Base-by-base conservation (phyloP, 2,888 invertebrate genomes). In the Argyra leucocephala region DNA sequence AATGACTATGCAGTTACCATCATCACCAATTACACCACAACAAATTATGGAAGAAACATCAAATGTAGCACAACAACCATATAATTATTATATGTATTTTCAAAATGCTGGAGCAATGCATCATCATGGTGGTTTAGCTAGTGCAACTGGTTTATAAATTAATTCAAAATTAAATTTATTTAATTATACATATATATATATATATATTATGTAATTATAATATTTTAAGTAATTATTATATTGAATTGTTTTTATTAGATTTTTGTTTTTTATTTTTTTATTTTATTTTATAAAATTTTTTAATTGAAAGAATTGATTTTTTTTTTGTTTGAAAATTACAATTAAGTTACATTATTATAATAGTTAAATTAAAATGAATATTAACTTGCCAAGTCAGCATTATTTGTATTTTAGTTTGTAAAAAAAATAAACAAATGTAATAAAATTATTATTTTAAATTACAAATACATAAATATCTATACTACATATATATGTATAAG, bases 71-170 rank as follows among this genome's bases (percentile, higher is more conserved):
- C 70, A 78, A 67, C 74, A 78, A 66, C 75, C 76, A 63, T 76
- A 78, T 66, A 78, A 80, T 69, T 80, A 80, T 67, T 80, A 79
- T 67, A 79, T 79, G 78, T 80, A 79, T 72, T 76, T 79, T 71
- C 80, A 79, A 70, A 79, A 78, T 71, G 76, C 76, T 37, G 78
- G 79, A 65, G 78, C 78, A 75, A 78, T 77, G 68, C 77, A 78
- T 66, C 77, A 78, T 69, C 74, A 74, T 65, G 77, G 26, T 73
- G 76, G 37, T 77, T 77, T 80, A 74, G 73, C 79, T n/a, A 74
- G 75, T 9, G 80, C 79, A 65, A 78, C 78, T 22, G 78, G 80
- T n/a, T 77, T 79, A 77, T 79, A 77, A 78, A 73, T 57, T 57
- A 57, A 12, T 4, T n/a, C 6, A 22, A 22, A 22, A 57, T 21